Evolutionary conservation across 2,113 vertebrate species (phyloP), one percentile per base, ranked within the genome.

Genomic region (Rafetus swinhoei): DNA sequence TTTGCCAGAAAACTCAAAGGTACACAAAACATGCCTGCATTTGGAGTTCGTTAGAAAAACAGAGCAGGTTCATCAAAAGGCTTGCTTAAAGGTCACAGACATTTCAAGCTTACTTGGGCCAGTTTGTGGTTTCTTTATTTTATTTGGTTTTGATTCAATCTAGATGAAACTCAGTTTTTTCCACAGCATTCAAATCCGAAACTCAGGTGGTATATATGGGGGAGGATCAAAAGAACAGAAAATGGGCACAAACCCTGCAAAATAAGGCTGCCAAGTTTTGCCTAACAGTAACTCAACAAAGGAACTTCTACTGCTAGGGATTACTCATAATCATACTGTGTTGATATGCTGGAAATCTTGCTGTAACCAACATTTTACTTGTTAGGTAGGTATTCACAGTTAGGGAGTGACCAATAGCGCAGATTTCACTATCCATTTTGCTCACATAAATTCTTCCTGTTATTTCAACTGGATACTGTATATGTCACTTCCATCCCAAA

Each of bases 1-100:
- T 79, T 88, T 90, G 74, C 79, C 86, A 87, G 91, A 92, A 93
- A 93, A 92, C 35, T 24, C 84, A 74, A 91, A 92, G 91, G 18
- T 87, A 50, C 27, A 5, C 52, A 29, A 76, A 62, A 85, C 76
- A 90, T 89, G 55, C 84, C 45, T 72, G 4, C 89, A 21, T 50
- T 87, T 95, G 69, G 76, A 72, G 90, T 90, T 94, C 45, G 22
- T 87, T 92, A 82, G 35, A 85, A 76, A 77, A 45, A 50, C 24
- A 77, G 94, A 62, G 14, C 92, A 52, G 35, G 52, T 90, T 92
- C 76, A 85, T 89, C 27, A 57, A 65, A 88, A 77, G 22, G n/a
- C 27, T 94, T 16, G 25, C 82, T 35, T 88, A 57, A 4, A 79
- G 24, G 35, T 77, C 74, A 50, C 24, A 77, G 24, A 77, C 74